phyloP scores from a whole-genome alignment of 1,140 invertebrate species.

The Monomorium pharaonis region DNA sequence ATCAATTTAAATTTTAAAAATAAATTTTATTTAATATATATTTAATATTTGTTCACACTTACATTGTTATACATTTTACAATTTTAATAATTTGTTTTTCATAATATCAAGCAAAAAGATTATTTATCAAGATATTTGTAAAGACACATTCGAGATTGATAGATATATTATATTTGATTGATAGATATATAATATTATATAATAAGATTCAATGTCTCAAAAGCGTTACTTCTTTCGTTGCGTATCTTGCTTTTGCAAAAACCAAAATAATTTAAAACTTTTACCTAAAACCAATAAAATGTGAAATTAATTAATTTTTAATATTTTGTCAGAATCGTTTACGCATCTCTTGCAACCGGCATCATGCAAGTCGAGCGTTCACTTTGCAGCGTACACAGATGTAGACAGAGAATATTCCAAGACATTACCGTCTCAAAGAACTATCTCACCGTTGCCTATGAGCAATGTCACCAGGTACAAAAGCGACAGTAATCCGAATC shows the following conservation, averaged over 20 bases:
- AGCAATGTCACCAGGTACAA: constrained; percentile 80
- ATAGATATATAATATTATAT: background rate
- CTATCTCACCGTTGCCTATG: constrained; percentile 79
- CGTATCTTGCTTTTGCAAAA: background rate
- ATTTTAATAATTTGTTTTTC: too few relatives aligned
- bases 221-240: background rate
- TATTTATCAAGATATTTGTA: background rate
- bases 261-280: background rate
- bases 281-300: background rate
- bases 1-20: background rate
- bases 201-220: background rate
- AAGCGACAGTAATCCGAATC: constrained; percentile 79
- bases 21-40: background rate
- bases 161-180: background rate
- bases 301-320: constrained; percentile 24
- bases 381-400: constrained; percentile 69
- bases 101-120: background rate
- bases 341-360: constrained; percentile 69
- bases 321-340: constrained; percentile 71
- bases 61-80: too few relatives aligned
- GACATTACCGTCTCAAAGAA: constrained; percentile 58
- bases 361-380: constrained; percentile 71
- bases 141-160: background rate
- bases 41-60: too few relatives aligned
- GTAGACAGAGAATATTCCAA: constrained; percentile 50